A percentile compares a stretch with the other conserved stretches of the same genome.
phyloP scores from a whole-genome alignment of 2,888 invertebrate genomes.

The Acleris cristana region DNA sequence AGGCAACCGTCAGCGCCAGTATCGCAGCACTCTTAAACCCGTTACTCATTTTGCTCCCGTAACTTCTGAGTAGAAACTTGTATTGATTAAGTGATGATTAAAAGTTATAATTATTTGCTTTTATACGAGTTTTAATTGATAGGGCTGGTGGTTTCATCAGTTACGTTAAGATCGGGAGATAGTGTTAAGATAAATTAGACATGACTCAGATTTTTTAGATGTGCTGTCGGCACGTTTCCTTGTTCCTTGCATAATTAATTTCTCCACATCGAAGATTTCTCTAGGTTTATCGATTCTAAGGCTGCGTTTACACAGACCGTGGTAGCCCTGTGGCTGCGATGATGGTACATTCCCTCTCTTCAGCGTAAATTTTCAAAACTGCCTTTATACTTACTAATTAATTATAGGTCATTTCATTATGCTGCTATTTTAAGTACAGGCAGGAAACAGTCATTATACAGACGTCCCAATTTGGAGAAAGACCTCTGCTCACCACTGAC shows the following conservation, averaged over 20 bases:
- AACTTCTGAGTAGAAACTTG: not conserved
- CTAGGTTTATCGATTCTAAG: slow-evolving; percentile 9
- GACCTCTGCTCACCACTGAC: too few species aligned
- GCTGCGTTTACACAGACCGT: too few species aligned
- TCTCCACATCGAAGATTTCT: slow-evolving; percentile 17
- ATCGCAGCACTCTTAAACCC: slow-evolving; percentile 39
- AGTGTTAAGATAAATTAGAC: slow-evolving; percentile 15
- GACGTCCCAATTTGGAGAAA: too few species aligned
- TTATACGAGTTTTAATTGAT: slow-evolving; percentile 26
- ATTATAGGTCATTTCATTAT: too few species aligned
- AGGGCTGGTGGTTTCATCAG: not conserved
- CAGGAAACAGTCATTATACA: too few species aligned
- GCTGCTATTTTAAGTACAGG: too few species aligned
- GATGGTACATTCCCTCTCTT: too few species aligned
- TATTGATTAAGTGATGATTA: slow-evolving; percentile 11
- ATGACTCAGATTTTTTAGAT: slow-evolving; percentile 14
- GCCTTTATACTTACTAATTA: too few species aligned
- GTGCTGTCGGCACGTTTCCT: slow-evolving; percentile 25
- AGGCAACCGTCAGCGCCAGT: slow-evolving; percentile 40
- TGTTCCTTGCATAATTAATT: slow-evolving; percentile 14
- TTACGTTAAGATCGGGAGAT: slow-evolving; percentile 26
- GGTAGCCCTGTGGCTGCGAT: too few species aligned
- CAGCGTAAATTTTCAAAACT: too few species aligned
- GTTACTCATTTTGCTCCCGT: slow-evolving; percentile 13
- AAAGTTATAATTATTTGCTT: slow-evolving; percentile 5